A percentile compares a stretch with the other conserved stretches of the same genome.
Evolutionary conservation across 2,797 vertebrate species (phyloP).

Genomic region (Sebastiscus tertius): DNA sequence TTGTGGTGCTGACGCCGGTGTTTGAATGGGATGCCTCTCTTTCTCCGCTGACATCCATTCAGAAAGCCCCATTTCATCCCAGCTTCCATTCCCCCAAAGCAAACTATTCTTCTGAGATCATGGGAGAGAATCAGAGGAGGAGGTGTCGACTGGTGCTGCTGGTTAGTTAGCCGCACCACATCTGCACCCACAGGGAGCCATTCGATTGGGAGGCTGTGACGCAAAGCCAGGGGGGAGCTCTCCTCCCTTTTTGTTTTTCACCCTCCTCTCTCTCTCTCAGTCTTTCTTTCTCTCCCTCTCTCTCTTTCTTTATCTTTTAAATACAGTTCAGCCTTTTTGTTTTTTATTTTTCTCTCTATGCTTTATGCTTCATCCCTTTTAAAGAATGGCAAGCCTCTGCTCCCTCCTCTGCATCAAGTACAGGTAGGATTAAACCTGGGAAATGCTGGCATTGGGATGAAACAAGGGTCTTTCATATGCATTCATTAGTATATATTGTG

Average conservation of each 20-base stretch:
- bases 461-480: conserved; percentile 22
- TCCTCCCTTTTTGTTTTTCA: conserved; percentile 66
- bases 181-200: conserved; percentile 88
- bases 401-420: conserved; percentile 97
- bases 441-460: conserved; percentile 25
- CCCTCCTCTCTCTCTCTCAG: neutral
- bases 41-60: conserved; percentile 11
- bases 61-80: conserved; percentile 11
- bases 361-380: conserved; percentile 74
- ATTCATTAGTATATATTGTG: conserved; percentile 24
- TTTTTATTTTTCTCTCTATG: conserved; percentile 59
- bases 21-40: conserved; percentile 13
- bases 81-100: conserved; percentile 72
- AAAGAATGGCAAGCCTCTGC: conserved; percentile 94
- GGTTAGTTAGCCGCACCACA: conserved; percentile 87
- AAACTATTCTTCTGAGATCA: conserved; percentile 27
- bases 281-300: neutral
- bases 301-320: conserved; percentile 71
- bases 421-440: conserved; percentile 87
- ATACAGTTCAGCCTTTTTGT: conserved; percentile 75
- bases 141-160: conserved; percentile 60
- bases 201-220: conserved; percentile 78
- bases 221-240: conserved; percentile 43
- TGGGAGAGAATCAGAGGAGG: conserved; percentile 76
- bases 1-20: neutral